Base-by-base conservation (phyloP, 2,888 invertebrate genomes). In the Harpalus rubripes region DNA sequence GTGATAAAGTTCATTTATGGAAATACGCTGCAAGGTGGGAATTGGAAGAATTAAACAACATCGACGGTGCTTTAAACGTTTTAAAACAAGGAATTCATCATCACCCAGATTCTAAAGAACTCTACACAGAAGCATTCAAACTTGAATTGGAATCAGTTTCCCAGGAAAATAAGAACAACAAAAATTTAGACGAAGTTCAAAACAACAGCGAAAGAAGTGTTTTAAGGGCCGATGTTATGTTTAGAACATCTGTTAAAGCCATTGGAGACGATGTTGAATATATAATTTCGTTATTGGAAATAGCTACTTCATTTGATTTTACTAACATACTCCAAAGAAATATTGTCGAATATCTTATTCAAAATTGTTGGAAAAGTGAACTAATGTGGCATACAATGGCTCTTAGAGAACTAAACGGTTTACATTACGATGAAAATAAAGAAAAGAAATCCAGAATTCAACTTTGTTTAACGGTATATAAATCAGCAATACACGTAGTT, bases 11-110 rank as follows among this genome's bases (percentile, higher is more conserved):
- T 10, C 93, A 95, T 87, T 92, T 95, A 86, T 98, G 97, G 97
- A 93, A 95, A 85, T 91, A 95, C 87, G 97, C 97, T 0, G 96
- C 96, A 8, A 94, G 94, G 87, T 96, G 95, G 94, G 96, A 97
- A 90, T 93, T 94, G 81, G 94, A 95, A 88, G 94, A 95, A 86
- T 93, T 93, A 86, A 92, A 93, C 44, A 95, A 95, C 87, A 89
- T 94, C 10, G 93, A 95, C 22, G 94, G 93, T 87, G 96, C 97
- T 0, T 93, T 96, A 86, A 93, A 92, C 86, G 93, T 96, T 86
- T 92, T 98, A 16, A 92, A 97, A 63, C 94, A 96, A 88, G 98
- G 96, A 0, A 91, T 98, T 18, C 94, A 96, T 81, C 93, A 95
- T 86, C 96, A 97, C 90, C 94, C 95, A 0, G 92, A 94, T 10